Conservation (phyloP, 2,113 vertebrate genomes). For the Leptocoma aspasia region DNA sequence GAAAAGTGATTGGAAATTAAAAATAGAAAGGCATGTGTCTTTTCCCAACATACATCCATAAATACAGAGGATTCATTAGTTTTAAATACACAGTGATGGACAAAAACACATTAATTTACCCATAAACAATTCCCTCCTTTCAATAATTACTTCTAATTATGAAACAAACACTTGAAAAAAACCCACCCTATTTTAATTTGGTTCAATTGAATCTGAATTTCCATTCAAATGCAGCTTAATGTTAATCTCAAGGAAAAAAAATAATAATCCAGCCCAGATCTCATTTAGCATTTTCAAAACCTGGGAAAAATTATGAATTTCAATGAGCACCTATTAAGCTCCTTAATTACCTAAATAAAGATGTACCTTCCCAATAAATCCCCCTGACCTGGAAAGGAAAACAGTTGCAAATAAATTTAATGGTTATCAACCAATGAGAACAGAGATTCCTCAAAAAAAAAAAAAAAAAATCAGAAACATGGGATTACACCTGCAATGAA, state of each 20-base stretch:
- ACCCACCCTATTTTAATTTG: neutral
- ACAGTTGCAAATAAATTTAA: neutral
- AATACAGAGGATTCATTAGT: neutral
- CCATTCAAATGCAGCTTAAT: constrained; percentile 14
- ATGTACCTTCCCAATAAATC: neutral
- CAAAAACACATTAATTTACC: neutral
- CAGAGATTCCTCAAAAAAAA: neutral
- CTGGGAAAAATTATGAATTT: constrained; percentile 2
- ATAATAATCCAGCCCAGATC: neutral
- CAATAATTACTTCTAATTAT: neutral
- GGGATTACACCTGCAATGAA: neutral
- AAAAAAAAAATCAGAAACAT: neutral
- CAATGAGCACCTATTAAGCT: neutral
- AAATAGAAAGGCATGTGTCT: neutral
- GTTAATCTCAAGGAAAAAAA: neutral
- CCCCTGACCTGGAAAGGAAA: neutral
- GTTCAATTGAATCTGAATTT: neutral
- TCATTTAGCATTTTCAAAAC: constrained; percentile 40
- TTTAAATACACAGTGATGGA: neutral
- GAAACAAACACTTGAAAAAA: neutral
- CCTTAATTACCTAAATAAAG: constrained; percentile 40
- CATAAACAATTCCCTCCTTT: neutral
- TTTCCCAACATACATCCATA: neutral
- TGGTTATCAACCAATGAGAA: neutral
- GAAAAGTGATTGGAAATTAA: neutral